Evolutionary conservation across 2,113 vertebrate species (phyloP).

Genomic region (Podocnemis expansa): DNA sequence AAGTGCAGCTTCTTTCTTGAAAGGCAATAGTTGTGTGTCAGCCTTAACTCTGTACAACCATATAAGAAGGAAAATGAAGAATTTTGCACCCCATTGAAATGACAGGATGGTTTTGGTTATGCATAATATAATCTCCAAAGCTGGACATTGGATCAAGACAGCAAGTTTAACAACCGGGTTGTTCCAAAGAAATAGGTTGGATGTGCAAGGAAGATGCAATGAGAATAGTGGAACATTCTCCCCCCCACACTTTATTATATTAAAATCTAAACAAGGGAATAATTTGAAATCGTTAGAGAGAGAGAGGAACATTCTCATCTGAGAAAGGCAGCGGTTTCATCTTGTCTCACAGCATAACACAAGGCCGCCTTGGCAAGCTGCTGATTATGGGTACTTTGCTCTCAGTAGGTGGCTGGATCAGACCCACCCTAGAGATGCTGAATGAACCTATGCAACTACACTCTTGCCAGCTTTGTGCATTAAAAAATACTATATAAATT

Average conservation of each 20-base stretch:
- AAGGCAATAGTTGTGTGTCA: not conserved
- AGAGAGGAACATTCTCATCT: not conserved
- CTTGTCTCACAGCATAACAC: not conserved
- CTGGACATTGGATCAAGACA: not conserved
- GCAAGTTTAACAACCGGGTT: not conserved
- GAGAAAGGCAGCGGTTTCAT: conserved; percentile 3
- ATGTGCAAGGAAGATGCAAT: not conserved
- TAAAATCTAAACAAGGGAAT: not conserved
- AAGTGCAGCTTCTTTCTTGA: not conserved
- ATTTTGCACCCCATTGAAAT: not conserved
- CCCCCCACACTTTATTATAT: not conserved
- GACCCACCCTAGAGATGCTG: not conserved
- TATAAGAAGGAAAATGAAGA: not conserved
- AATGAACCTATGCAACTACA: not conserved
- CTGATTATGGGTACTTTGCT: not conserved
- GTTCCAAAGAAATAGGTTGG: not conserved
- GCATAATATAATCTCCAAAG: not conserved
- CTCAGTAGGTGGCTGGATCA: not conserved
- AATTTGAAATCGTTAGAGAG: not conserved
- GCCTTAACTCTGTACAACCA: not conserved
- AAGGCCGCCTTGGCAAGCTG: not conserved
- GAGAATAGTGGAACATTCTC: not conserved
- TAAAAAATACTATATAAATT: not conserved
- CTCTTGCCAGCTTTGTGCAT: not conserved
- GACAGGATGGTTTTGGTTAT: not conserved